These are phyloP conservation scores for Bolborhynchus lineola DNA, from an alignment of 2,113 vertebrate species.

Conservation along the genomic window DNA sequence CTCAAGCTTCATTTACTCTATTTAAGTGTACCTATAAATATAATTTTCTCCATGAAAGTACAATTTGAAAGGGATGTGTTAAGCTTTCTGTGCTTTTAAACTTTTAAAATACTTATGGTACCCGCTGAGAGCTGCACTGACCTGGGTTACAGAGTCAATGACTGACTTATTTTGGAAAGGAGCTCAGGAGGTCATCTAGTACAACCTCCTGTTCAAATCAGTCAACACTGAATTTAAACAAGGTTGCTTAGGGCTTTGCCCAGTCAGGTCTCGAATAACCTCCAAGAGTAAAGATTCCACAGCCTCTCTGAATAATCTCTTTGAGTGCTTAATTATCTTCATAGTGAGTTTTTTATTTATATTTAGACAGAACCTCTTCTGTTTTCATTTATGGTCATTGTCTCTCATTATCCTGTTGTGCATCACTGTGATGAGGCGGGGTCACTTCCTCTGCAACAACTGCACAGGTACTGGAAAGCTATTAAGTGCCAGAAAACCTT, in stretches of 20 bases:
- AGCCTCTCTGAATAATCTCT: background rate
- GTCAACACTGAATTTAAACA: background rate
- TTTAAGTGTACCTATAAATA: background rate
- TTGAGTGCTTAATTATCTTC: background rate
- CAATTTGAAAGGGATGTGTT: background rate
- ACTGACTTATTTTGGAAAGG: background rate
- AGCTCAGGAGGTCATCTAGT: background rate
- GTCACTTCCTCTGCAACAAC: background rate
- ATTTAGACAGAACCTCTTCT: background rate
- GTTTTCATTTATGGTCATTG: background rate
- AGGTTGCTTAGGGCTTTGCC: background rate
- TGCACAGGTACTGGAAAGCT: background rate
- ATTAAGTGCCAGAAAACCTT: background rate
- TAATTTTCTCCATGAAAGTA: background rate
- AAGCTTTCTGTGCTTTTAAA: background rate
- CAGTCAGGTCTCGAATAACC: background rate
- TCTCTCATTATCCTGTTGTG: background rate
- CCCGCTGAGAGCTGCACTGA: background rate
- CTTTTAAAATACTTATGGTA: background rate
- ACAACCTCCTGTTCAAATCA: background rate
- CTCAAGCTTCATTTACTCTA: background rate
- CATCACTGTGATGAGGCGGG: background rate
- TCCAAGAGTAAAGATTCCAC: background rate
- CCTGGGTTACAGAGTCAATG: background rate
- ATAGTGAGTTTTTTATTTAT: background rate